phyloP scores from a whole-genome alignment of 1,140 invertebrate genomes.

The Delia radicum region DNA sequence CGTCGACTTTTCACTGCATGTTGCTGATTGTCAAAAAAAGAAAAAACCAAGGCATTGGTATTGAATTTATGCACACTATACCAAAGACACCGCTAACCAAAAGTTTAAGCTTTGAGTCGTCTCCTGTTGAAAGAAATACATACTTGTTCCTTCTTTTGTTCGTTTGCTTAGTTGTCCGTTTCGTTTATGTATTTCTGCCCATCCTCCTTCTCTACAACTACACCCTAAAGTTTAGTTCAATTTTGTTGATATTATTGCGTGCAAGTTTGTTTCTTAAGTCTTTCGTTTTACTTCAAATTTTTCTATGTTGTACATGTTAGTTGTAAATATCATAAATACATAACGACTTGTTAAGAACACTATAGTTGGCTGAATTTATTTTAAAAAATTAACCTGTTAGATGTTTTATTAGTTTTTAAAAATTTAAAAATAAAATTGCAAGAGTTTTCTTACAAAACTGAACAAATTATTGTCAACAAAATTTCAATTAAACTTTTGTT shows the following conservation, averaged over 20 bases:
- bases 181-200: no score
- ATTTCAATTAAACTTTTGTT: no score
- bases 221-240: background rate
- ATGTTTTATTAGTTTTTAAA: no score
- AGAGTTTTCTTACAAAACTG: no score
- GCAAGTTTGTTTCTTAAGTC: slow-evolving; percentile 13
- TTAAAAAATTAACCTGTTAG: no score
- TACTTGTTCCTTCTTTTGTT: no score
- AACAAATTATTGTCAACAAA: no score
- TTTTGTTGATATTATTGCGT: background rate
- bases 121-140: background rate
- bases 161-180: no score
- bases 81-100: background rate
- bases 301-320: background rate
- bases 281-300: slow-evolving; percentile 3
- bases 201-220: no score
- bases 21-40: no score
- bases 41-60: background rate
- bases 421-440: no score
- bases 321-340: background rate
- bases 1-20: background rate
- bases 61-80: background rate
- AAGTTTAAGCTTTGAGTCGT: background rate
- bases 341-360: background rate
- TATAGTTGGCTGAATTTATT: no score